Evolutionary conservation across 1,140 invertebrate genomes (phyloP), one percentile per base, ranked within the genome.

Genomic region (Drosophila sp.): DNA sequence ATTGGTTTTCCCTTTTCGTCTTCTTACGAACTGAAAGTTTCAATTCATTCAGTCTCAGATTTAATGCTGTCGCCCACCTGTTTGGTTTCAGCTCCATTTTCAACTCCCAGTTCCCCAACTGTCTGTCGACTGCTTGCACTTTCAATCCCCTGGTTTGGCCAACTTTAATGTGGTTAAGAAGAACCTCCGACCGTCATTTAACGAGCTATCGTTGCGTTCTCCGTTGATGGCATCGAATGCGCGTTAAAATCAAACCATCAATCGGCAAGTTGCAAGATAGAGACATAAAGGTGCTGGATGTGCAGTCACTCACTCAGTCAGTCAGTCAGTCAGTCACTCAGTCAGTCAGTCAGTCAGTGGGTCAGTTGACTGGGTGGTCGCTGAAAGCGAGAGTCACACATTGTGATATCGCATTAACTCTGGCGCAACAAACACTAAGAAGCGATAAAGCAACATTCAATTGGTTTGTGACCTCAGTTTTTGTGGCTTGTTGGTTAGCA

Each of bases 31-130:
- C 45, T 51, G 18, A 43, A 46, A 72, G 76, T 84, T 80, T 83
- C 78, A 78, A 59, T 86, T 81, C n/a, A n/a, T n/a, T 86, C 73
- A 57, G 51, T 78, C 64, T 62, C 63, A 25, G 38, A 48, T 46
- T 48, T 21, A 16, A 25, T 41, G 34, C 40, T 9, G 16, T 48
- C 58, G 65, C 72, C 72, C 72, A 74, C 72, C 72, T 63, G 66
- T 36, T 56, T 36, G 56, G 38, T 8, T 18, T 14, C 16, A 18
- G 41, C 14, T 18, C 14, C 43, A 46, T 27, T 48, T 25, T n/a
- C 46, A 29, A 13, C n/a, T 32, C 46, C 25, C 13, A 50, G 13
- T 13, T 29, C 21, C 21, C 21, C 45, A 45, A 11, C 18, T 45
- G 16, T 6, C n/a, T 29, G 34, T 43, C 38, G 13, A 7, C n/a